Evolutionary conservation across 2,888 invertebrate genomes (phyloP).

Genomic region (Timema podura): DNA sequence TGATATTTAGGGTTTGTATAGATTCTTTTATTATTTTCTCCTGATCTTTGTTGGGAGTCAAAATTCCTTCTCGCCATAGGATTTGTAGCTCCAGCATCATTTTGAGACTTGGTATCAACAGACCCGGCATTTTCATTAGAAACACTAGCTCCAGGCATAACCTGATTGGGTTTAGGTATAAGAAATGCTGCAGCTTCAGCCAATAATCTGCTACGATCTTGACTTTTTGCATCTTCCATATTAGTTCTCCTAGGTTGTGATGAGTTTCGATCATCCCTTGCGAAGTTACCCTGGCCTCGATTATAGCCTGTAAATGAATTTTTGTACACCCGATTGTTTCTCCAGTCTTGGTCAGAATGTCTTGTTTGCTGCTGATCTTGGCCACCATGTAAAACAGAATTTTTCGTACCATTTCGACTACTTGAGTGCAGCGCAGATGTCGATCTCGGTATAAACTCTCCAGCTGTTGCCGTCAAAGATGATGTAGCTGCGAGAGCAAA

Average conservation of each 20-base stretch:
- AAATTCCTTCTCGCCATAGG: no score
- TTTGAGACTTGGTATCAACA: no score
- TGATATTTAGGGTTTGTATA: not conserved
- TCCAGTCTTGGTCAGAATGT: no score
- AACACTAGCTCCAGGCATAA: not conserved
- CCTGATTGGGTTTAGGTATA: constrained; percentile 2
- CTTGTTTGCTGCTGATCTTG: no score
- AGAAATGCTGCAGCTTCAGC: constrained; percentile 27
- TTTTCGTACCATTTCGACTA: no score
- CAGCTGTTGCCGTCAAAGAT: constrained; percentile 54
- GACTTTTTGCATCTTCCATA: constrained; percentile 26
- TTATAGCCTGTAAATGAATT: no score
- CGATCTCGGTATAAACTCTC: constrained; percentile 52
- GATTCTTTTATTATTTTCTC: not conserved
- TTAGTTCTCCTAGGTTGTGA: constrained; percentile 1
- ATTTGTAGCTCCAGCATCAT: no score
- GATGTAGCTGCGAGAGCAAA: constrained; percentile 39
- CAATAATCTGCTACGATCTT: constrained; percentile 23
- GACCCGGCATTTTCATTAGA: no score
- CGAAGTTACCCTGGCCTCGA: no score
- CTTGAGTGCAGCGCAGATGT: not conserved
- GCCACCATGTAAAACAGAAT: no score
- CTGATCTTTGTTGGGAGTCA: not conserved
- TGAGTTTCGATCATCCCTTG: no score
- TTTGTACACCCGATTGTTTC: no score